Conservation (phyloP, 1,140 invertebrate genomes). For the Leptoteleia sp. region DNA sequence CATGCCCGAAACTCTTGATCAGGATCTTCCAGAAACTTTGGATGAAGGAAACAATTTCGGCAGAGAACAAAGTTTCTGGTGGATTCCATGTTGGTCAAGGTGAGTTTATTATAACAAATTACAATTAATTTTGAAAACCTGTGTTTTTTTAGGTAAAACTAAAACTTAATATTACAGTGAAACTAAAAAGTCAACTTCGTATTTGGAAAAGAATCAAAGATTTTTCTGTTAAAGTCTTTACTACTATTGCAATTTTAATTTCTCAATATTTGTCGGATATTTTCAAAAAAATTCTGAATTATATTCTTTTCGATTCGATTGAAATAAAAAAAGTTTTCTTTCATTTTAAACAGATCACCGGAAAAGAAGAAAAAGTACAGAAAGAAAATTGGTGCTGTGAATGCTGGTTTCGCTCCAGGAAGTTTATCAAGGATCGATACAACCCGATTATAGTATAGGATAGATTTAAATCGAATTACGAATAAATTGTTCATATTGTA, state of each 20-base stretch:
- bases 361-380: constrained; percentile 74
- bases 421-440: constrained; percentile 77
- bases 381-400: constrained; percentile 73
- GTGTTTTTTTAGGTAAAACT: no score
- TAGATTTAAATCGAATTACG: constrained; percentile 87
- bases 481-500: constrained; percentile 75
- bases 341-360: constrained; percentile 50
- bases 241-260: no score
- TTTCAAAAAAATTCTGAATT: no score
- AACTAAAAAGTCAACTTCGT: no score
- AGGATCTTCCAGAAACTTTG: constrained; percentile 90
- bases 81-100: constrained; percentile 87
- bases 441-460: constrained; percentile 74
- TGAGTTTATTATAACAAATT: no score
- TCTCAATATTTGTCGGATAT: no score
- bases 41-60: constrained; percentile 93
- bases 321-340: no score
- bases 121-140: no score
- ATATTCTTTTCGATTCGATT: no score
- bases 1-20: constrained; percentile 91
- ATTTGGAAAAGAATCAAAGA: no score
- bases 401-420: constrained; percentile 76
- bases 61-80: constrained; percentile 88
- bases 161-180: no score
- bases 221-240: no score